These are phyloP conservation scores for Hecatera dysodea DNA, from an alignment of 2,888 invertebrate genomes.

Conservation along the genomic window DNA sequence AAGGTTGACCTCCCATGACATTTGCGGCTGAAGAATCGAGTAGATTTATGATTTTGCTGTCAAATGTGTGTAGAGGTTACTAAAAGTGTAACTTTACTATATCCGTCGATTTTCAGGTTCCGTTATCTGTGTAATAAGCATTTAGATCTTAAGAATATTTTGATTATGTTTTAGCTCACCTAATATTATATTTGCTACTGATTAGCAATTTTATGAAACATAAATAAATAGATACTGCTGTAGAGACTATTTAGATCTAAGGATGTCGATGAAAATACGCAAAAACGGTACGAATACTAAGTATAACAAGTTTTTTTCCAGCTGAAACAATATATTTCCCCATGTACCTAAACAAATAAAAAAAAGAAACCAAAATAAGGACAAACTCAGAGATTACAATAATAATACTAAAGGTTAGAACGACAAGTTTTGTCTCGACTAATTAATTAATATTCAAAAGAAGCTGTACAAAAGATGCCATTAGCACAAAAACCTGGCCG, in stretches of 20 bases:
- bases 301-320: too few species aligned
- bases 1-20: neutral
- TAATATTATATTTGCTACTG: neutral
- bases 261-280: too few species aligned
- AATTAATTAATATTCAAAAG: constrained; percentile 6
- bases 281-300: too few species aligned
- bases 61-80: neutral
- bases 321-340: neutral
- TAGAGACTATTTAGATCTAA: too few species aligned
- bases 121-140: neutral
- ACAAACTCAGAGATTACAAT: neutral
- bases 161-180: neutral
- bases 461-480: neutral
- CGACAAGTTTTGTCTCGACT: neutral
- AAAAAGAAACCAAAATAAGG: neutral
- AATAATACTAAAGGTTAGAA: neutral
- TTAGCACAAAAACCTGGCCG: neutral
- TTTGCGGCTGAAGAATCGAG: neutral
- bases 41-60: neutral
- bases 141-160: neutral
- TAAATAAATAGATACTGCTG: neutral
- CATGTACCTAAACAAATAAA: neutral
- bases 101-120: neutral
- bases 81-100: neutral
- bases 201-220: neutral